Base-by-base conservation (phyloP, 2,797 vertebrate genomes). In the Malurus splendens region DNA sequence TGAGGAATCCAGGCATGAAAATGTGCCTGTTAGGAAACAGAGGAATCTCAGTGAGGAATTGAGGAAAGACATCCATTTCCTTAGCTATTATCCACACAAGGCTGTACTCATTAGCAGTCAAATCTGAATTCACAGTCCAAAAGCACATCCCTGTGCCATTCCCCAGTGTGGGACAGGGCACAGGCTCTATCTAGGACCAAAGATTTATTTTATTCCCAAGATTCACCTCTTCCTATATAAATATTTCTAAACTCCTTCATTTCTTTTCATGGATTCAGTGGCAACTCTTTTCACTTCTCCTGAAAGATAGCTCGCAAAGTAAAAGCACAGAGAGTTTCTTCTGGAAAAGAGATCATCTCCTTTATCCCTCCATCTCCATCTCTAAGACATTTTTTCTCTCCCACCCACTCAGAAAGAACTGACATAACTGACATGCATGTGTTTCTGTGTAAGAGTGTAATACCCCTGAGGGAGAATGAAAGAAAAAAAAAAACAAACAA, bases 141-240 rank as follows among this genome's bases (percentile, higher is more conserved):
- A 79, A 32, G 19, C 22, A 16, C 15, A 77, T 30, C 14, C 20
- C 33, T n/a, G 25, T 56, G 20, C 39, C 6, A 9, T 10, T 38
- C 6, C 6, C 28, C 0, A 0, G 8, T 28, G 13, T 23, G 38
- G 10, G 14, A 27, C 47, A 59, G 38, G 10, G 17, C 39, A 67
- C 28, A 18, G 18, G 3, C 41, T 52, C 50, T 16, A 3, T 36
- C n/a, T 36, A 44, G 13, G n/a, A 12, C 32, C 23, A 44, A 20
- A 51, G 23, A 50, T 25, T 6, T 45, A 11, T n/a, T 77, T 75
- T 51, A n/a, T 86, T 38, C 14, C 28, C 52, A 41, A 60, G 33
- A 36, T 36, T 90, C n/a, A 52, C 6, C 4, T 5, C 15, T 62
- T 78, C 22, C 8, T 27, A 3, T 28, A 41, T 22, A 64, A 65